A percentile compares a stretch with the other conserved stretches of the same genome.
Evolutionary conservation across 1,140 invertebrate genomes (phyloP).

Genomic region (Drosophila malerkotliana): DNA sequence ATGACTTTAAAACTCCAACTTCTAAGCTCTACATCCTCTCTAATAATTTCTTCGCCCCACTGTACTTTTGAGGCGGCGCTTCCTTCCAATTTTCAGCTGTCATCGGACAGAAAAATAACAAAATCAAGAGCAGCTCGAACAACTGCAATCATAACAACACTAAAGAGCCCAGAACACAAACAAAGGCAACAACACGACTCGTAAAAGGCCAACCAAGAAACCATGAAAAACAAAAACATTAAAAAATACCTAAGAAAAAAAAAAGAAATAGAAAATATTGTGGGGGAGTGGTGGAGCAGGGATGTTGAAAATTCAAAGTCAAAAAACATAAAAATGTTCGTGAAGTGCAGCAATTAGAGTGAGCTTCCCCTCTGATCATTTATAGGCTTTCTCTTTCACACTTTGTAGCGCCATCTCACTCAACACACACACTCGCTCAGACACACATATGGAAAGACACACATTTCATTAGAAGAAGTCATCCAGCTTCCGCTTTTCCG

Average conservation of each 20-base stretch:
- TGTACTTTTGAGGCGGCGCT: conserved; percentile 58
- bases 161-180: conserved; percentile 78
- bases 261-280: conserved; percentile 12
- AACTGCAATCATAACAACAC: conserved; percentile 77
- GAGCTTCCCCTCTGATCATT: conserved; percentile 25
- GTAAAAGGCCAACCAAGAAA: conserved; percentile 30
- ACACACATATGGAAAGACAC: background rate
- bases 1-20: no score
- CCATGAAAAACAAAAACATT: conserved; percentile 2
- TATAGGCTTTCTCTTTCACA: conserved; percentile 1
- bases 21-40: background rate
- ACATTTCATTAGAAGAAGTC: conserved; percentile 17
- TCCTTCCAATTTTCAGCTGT: conserved; percentile 59
- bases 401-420: background rate
- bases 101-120: conserved; percentile 48
- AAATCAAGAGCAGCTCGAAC: conserved; percentile 37
- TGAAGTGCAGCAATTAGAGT: conserved; percentile 70
- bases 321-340: conserved; percentile 17
- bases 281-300: background rate
- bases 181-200: conserved; percentile 52
- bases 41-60: conserved; percentile 13
- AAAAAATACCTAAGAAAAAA: background rate
- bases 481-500: conserved; percentile 34
- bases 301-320: conserved; percentile 42
- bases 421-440: background rate